These are phyloP conservation scores for Calyptomena viridis DNA, from an alignment of 2,113 vertebrate species.

Conservation along the genomic window DNA sequence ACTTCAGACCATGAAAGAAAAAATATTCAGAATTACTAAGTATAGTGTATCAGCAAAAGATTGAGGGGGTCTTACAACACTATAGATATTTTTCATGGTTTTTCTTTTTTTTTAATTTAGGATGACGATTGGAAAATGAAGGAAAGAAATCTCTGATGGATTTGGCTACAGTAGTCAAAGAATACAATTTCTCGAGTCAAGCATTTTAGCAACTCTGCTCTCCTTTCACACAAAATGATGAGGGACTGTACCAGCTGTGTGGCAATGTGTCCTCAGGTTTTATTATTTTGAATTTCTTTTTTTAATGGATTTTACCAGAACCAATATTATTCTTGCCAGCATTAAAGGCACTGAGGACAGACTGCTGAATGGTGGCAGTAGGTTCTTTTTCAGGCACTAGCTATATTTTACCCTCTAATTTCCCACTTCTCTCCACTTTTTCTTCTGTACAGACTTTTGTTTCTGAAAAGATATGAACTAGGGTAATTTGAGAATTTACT, in stretches of 20 bases:
- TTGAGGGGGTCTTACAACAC: background rate
- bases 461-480: constrained; percentile 61
- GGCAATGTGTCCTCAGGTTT: background rate
- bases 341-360: background rate
- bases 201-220: background rate
- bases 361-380: constrained; percentile 20
- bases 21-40: background rate
- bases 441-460: constrained; percentile 63
- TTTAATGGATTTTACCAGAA: constrained; percentile 37
- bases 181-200: background rate
- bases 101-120: background rate
- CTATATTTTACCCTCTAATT: constrained; percentile 38
- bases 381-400: constrained; percentile 9
- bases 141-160: background rate
- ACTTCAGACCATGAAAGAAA: background rate
- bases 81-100: background rate
- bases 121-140: background rate
- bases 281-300: constrained; percentile 31
- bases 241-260: background rate
- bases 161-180: background rate
- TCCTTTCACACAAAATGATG: background rate
- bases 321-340: constrained; percentile 41
- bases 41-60: background rate
- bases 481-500: constrained; percentile 55
- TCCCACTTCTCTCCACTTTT: constrained; percentile 42